A percentile compares a stretch with the other conserved stretches of the same genome.
Conservation (phyloP, 2,888 invertebrate genomes). For the Drosophila prolongata region DNA sequence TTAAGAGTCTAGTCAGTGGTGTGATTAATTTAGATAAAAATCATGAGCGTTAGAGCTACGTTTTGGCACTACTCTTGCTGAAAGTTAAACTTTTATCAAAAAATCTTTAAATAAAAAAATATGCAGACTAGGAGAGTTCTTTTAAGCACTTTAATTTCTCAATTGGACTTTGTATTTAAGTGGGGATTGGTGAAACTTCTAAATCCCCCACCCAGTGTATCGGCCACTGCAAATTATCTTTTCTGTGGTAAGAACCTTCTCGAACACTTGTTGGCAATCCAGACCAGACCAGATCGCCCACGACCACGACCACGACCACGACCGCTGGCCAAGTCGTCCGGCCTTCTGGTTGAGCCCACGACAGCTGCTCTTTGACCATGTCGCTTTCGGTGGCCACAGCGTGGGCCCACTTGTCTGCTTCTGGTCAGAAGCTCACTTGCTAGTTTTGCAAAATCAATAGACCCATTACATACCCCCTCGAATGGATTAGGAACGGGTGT, state of each 20-base stretch:
- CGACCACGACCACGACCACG: not conserved
- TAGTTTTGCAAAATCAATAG: constrained; percentile 69
- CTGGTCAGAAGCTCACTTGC: constrained; percentile 25
- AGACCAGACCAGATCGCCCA: not conserved
- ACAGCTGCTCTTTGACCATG: constrained; percentile 35
- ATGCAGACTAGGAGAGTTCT: too few species aligned
- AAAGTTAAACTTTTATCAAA: too few species aligned
- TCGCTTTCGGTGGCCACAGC: constrained; percentile 17
- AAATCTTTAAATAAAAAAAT: too few species aligned
- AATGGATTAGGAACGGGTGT: constrained; percentile 18
- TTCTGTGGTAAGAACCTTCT: not conserved
- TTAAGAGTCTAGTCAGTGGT: too few species aligned
- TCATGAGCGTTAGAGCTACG: too few species aligned
- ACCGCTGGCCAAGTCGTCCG: constrained; percentile 2
- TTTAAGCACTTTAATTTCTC: too few species aligned
- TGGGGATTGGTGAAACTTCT: too few species aligned
- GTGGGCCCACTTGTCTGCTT: constrained; percentile 2
- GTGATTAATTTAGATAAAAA: too few species aligned
- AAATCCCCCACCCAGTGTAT: too few species aligned
- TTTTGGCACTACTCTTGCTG: too few species aligned
- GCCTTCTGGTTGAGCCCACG: constrained; percentile 5
- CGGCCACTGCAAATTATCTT: not conserved
- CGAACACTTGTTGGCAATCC: constrained; percentile 20
- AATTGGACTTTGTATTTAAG: too few species aligned
- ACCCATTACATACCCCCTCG: constrained; percentile 17